Evolutionary conservation across 2,113 vertebrate species (phyloP).

Genomic region (Scomber scombrus): DNA sequence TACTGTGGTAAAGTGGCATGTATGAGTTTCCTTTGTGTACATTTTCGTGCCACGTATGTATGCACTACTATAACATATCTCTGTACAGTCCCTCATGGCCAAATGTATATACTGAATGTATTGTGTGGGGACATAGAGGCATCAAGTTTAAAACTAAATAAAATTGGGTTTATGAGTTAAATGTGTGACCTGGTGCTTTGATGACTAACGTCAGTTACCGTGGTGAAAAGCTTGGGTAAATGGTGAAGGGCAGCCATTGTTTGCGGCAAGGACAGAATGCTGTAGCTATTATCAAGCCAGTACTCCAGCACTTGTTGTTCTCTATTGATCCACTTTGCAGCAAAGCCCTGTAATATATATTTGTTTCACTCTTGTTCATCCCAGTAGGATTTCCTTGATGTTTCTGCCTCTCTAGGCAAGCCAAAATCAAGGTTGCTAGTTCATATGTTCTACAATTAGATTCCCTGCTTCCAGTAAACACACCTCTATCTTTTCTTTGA

Average conservation of each 20-base stretch:
- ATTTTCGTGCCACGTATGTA: slow-evolving; percentile 79
- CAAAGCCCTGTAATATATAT: slow-evolving; percentile 33
- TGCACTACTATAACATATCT: slow-evolving; percentile 84
- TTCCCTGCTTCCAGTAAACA: not conserved
- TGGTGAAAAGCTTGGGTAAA: slow-evolving; percentile 68
- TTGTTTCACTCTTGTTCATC: slow-evolving; percentile 10
- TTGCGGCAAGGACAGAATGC: slow-evolving; percentile 68
- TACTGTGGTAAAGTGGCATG: slow-evolving; percentile 69
- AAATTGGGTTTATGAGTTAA: slow-evolving; percentile 82
- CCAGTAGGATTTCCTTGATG: slow-evolving; percentile 2
- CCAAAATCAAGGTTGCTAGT: not conserved
- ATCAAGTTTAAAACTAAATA: slow-evolving; percentile 83
- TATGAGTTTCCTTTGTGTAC: slow-evolving; percentile 76
- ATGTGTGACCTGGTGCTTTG: slow-evolving; percentile 26
- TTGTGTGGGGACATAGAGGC: slow-evolving; percentile 81
- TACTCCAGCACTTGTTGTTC: slow-evolving; percentile 53
- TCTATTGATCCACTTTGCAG: slow-evolving; percentile 71
- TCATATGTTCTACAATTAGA: not conserved
- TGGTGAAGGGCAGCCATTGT: slow-evolving; percentile 51
- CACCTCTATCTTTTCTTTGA: not conserved
- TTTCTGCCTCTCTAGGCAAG: slow-evolving; percentile 2
- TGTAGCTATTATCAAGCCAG: slow-evolving; percentile 47
- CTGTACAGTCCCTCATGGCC: slow-evolving; percentile 84
- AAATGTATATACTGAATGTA: slow-evolving; percentile 90
- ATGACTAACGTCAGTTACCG: slow-evolving; percentile 61